Base-by-base conservation (phyloP, 2,113 vertebrate species). In the Ptyas mucosa region DNA sequence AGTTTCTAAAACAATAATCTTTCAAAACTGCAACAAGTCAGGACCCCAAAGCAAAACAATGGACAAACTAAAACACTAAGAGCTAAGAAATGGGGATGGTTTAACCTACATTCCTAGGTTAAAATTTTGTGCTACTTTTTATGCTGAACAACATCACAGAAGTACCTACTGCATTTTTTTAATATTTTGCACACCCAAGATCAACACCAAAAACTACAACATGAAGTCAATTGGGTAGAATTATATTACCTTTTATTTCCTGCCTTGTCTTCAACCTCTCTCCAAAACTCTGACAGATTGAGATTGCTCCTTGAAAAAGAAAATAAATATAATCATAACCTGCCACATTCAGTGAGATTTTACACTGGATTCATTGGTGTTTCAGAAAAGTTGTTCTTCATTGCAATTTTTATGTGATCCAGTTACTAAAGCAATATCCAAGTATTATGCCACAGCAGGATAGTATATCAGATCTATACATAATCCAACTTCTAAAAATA, bases 161-260 rank as follows among this genome's bases (percentile, higher is more conserved):
- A 57, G 75, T 18, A 43, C 18, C 75, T n/a, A 0, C 3, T n/a
- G 11, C 18, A 5, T 89, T 92, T 90, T 51, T 55, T 54, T 15
- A 69, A 87, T 90, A 88, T 2, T 58, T 46, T 90, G 53, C 54
- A 20, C 20, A 81, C 1, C 0, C 64, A 69, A 57, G 89, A 91
- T 52, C 57, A 29, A 64, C 46, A 49, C 57, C n/a, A 8, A 86
- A 39, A 90, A 93, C 3, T 85, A 39, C 20, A 64, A 46, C 34
- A 53, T 18, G 43, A 85, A 91, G 64, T 88, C 58, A 91, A 0
- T 6, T 93, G 3, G 3, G 2, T 21, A 46, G 88, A 58, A 52
- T 93, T 94, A 89, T 93, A 29, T 92, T 88, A 0, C 10, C 58
- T 5, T 55, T 93, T 61, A 61, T 89, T 96, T 95, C 75, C 86